Conservation (phyloP, 2,797 vertebrate genomes). For the Onychomys torridus region DNA sequence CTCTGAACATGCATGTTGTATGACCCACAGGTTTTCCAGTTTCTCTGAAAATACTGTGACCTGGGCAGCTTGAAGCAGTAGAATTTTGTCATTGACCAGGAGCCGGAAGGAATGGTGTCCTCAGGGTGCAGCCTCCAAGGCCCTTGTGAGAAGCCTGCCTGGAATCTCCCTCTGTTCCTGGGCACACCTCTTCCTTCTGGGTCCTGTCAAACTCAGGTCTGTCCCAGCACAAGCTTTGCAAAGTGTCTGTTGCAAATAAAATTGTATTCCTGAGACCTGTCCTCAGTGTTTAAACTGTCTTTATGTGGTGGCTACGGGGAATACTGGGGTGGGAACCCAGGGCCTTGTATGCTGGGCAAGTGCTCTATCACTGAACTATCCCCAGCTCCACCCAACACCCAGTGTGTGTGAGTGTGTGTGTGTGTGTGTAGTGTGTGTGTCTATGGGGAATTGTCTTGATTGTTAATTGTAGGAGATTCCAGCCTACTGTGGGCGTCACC, state of each 20-base stretch:
- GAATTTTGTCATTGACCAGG: not conserved
- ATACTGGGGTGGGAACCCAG: not conserved
- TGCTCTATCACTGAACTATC: not conserved
- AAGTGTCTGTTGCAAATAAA: slow-evolving; percentile 6
- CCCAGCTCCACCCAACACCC: not conserved
- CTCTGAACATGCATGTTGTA: not conserved
- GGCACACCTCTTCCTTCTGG: not conserved
- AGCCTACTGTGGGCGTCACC: not conserved
- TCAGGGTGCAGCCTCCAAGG: too few relatives aligned
- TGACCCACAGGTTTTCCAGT: not conserved
- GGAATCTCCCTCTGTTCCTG: not conserved
- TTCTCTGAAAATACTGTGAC: not conserved
- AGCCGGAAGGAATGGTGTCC: not conserved
- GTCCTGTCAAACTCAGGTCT: not conserved
- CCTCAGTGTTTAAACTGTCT: not conserved
- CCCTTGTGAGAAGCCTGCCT: not conserved
- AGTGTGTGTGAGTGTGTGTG: not conserved
- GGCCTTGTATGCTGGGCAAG: not conserved
- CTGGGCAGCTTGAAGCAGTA: not conserved
- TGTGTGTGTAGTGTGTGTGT: too few relatives aligned
- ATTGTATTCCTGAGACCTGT: not conserved
- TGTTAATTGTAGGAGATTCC: not conserved
- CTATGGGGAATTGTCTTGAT: not conserved
- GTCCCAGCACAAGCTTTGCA: not conserved
- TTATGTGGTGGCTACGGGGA: not conserved